phyloP scores from a whole-genome alignment of 2,888 invertebrate species.

The Stegophylla sp. region DNA sequence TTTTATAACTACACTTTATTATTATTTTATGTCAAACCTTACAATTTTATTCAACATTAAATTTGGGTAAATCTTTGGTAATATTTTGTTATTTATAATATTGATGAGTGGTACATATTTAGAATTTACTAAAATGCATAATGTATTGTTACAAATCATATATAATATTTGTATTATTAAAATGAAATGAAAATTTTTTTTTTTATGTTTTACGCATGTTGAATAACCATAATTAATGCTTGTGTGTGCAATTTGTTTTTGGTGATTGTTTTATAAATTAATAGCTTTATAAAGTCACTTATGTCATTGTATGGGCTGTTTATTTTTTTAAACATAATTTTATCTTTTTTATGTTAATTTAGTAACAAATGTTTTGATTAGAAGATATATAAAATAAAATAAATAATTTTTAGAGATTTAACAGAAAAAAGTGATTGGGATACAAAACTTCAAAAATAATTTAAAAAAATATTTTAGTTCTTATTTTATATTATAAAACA shows the following conservation, averaged over 20 bases:
- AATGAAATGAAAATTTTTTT: neutral
- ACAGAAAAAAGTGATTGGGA: too few species aligned
- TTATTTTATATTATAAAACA: neutral
- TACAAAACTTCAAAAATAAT: too few species aligned
- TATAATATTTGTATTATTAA: neutral
- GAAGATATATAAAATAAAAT: too few species aligned
- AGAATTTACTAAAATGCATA: neutral
- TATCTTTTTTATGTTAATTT: too few species aligned
- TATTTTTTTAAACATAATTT: too few species aligned
- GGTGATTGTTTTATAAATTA: too few species aligned
- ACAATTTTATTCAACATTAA: neutral
- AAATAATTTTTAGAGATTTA: too few species aligned
- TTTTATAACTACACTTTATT: slow-evolving; percentile 35
- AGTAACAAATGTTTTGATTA: too few species aligned
- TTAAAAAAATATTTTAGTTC: neutral
- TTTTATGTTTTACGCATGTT: slow-evolving; percentile 26
- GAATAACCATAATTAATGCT: too few species aligned
- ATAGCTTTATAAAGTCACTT: too few species aligned
- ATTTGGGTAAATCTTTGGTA: neutral
- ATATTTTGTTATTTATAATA: neutral
- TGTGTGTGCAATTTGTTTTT: too few species aligned
- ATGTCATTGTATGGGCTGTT: too few species aligned
- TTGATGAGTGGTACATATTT: neutral
- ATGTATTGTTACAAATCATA: neutral
- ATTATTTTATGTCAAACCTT: neutral